Evolutionary conservation across 2,797 vertebrate genomes (phyloP).

Genomic region (Coranthus polyacanthus): DNA sequence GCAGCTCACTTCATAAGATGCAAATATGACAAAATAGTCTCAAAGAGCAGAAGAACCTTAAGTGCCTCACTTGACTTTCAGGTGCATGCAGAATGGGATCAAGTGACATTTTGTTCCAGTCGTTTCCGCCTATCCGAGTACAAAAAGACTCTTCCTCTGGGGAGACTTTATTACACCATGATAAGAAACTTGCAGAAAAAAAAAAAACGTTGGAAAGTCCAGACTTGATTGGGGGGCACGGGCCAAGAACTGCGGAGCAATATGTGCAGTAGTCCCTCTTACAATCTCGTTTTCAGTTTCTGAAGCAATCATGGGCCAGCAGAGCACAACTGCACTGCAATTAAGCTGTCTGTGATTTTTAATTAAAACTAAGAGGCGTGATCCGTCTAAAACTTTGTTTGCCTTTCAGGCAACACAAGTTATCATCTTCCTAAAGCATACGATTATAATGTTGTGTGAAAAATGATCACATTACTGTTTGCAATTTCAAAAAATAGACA

Average conservation of each 20-base stretch:
- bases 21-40: conserved; percentile 68
- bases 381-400: conserved; percentile 84
- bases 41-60: conserved; percentile 52
- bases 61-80: conserved; percentile 68
- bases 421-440: conserved; percentile 79
- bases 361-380: conserved; percentile 85
- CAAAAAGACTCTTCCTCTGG: conserved; percentile 46
- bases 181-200: conserved; percentile 58
- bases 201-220: conserved; percentile 56
- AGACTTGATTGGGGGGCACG: conserved; percentile 43
- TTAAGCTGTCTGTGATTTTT: conserved; percentile 86
- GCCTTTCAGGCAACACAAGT: conserved; percentile 82
- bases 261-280: conserved; percentile 64
- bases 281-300: conserved; percentile 73
- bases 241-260: conserved; percentile 59
- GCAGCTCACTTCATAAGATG: conserved; percentile 60
- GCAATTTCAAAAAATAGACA: conserved; percentile 59
- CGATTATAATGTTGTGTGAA: conserved; percentile 72
- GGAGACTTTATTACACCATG: conserved; percentile 34
- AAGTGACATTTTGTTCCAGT: conserved; percentile 65
- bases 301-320: conserved; percentile 80
- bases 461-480: conserved; percentile 75
- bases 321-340: conserved; percentile 82
- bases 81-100: conserved; percentile 56
- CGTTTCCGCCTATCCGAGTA: conserved; percentile 55